These are phyloP conservation scores for Eupithecia exiguata DNA, from an alignment of 2,888 invertebrate species.

Conservation along the genomic window DNA sequence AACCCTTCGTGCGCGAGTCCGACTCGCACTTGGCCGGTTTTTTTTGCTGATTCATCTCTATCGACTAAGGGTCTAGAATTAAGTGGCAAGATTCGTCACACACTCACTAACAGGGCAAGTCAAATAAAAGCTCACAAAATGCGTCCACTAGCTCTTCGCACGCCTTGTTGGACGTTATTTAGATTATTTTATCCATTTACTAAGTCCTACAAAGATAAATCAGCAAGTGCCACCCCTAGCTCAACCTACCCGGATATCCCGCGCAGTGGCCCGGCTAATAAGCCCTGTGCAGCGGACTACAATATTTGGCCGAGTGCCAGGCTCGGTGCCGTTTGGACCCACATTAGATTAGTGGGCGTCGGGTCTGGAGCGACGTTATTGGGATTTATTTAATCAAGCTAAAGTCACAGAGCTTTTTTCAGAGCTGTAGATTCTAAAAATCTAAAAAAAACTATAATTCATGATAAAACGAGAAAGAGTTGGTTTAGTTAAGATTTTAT, in stretches of 20 bases:
- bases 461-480: neutral
- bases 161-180: too few species aligned
- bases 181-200: too few species aligned
- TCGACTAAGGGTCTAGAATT: too few species aligned
- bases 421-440: neutral
- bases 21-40: too few species aligned
- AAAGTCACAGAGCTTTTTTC: neutral
- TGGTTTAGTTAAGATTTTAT: too few species aligned
- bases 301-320: conserved; percentile 49
- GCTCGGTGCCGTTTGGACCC: conserved; percentile 1
- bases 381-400: neutral
- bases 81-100: too few species aligned
- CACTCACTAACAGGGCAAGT: too few species aligned
- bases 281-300: conserved; percentile 56
- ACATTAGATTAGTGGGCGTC: neutral
- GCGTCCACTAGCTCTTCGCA: too few species aligned
- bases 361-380: neutral
- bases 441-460: neutral
- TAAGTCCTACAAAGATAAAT: neutral
- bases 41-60: too few species aligned
- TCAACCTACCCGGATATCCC: conserved; percentile 48
- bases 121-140: too few species aligned
- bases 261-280: conserved; percentile 60
- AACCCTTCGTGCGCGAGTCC: too few species aligned
- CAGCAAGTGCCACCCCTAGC: conserved; percentile 4